Evolutionary conservation across 2,113 vertebrate species (phyloP).

Genomic region (Colinus virginianus): DNA sequence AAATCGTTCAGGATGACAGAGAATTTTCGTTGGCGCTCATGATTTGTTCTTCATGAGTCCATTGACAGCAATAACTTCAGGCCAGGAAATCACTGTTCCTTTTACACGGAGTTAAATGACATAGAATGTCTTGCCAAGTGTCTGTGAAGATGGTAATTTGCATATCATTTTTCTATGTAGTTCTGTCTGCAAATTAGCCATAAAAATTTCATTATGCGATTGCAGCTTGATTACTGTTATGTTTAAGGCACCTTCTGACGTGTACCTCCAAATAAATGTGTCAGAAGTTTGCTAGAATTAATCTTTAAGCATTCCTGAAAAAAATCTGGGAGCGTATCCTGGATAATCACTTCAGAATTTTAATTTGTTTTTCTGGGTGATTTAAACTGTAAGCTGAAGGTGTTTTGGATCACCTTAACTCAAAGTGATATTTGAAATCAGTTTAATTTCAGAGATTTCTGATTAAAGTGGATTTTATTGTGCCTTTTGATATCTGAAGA

Average conservation of each 20-base stretch:
- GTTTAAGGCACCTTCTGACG: background rate
- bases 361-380: background rate
- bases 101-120: conserved; percentile 2
- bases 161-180: conserved; percentile 45
- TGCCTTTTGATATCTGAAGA: conserved; percentile 67
- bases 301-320: conserved; percentile 7
- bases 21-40: background rate
- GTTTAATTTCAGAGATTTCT: conserved; percentile 16
- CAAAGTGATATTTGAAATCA: conserved; percentile 26
- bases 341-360: background rate
- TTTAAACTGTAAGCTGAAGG: background rate
- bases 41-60: conserved; percentile 35
- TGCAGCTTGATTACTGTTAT: conserved; percentile 28
- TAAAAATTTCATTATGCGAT: background rate
- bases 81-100: conserved; percentile 45
- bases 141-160: conserved; percentile 38
- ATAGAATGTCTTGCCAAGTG: background rate
- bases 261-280: background rate
- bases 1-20: conserved; percentile 16
- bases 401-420: conserved; percentile 16
- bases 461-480: conserved; percentile 34
- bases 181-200: background rate
- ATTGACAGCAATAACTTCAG: conserved; percentile 13
- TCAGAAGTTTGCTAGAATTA: conserved; percentile 24
- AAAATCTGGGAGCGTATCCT: conserved; percentile 14